Base-by-base conservation (phyloP, 2,113 vertebrate species). In the Pantherophis guttatus region DNA sequence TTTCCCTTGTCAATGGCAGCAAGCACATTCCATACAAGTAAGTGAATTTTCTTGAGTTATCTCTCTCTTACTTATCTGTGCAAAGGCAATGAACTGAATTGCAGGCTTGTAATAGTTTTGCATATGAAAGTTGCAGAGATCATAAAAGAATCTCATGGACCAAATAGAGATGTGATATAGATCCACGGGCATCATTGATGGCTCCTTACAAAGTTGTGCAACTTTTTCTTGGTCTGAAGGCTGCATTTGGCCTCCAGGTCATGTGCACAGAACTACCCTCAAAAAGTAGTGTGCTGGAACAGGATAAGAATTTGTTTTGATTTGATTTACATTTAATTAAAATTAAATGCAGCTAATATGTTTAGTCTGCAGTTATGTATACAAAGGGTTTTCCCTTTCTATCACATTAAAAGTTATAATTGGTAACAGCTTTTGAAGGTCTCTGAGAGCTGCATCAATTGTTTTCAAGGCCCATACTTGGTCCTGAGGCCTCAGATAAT, bases 21-120 rank as follows among this genome's bases (percentile, higher is more conserved):
- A 99, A 99, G 92, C 99, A 99, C 97, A 99, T 99, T 96, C 99
- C 99, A 0, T 99, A 99, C 98, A 99, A 99, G 99, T 99, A 98
- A 97, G 98, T 96, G 44, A 23, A 58, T 17, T 86, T 29, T 86
- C 11, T 85, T 12, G 88, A n/a, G 33, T 15, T 15, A n/a, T 75
- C 19, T 33, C 3, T 29, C 8, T 89, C 75, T 81, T 81, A 21
- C 2, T 33, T 89, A 89, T 24, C 54, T 89, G 33, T 58, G n/a
- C 53, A 89, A 58, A 58, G 54, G 10, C 58, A 33, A 57, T 58
- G 52, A 57, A 19, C 8, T 55, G 29, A 55, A 33, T 21, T 57
- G 33, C 39, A 12, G 23, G 88, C 26, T 90, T 52, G 58, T n/a
- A 23, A 5, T 70, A 29, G 24, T 19, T 59, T 39, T 54, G 15